Conservation (phyloP, 2,888 invertebrate species). For the Omphaloscelis lunosa region DNA sequence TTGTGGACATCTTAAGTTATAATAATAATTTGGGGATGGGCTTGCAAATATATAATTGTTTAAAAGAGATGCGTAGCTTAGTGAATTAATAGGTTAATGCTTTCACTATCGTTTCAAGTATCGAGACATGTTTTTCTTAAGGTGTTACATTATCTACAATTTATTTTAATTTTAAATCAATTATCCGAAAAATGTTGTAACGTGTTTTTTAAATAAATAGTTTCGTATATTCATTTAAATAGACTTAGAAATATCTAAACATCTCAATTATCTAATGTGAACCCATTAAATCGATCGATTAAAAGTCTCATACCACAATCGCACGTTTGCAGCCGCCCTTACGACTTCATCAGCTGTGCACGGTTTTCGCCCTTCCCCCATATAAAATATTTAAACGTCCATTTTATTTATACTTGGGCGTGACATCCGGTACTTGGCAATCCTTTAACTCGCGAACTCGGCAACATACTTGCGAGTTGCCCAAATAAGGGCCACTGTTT, state of each 20-base stretch:
- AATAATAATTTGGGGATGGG: conserved; percentile 7
- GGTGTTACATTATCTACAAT: neutral
- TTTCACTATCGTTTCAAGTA: neutral
- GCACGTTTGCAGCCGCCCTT: conserved; percentile 41
- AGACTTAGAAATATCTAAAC: neutral
- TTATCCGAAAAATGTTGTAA: too few relatives aligned
- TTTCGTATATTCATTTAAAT: neutral
- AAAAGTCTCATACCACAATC: conserved; percentile 10
- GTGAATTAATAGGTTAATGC: too few relatives aligned
- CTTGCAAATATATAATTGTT: conserved; percentile 3
- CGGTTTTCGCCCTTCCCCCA: conserved; percentile 48
- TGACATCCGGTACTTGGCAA: conserved; percentile 46
- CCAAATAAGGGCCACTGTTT: conserved; percentile 69
- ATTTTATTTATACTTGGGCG: conserved; percentile 61
- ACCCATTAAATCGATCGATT: neutral
- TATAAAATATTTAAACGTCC: conserved; percentile 63
- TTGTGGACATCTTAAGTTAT: conserved; percentile 64
- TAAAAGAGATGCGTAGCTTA: neutral
- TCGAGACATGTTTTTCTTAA: neutral
- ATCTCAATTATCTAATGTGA: neutral
- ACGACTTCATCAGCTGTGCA: conserved; percentile 54
- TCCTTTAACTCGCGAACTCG: conserved; percentile 52
- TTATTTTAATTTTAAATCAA: neutral
- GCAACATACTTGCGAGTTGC: conserved; percentile 68
- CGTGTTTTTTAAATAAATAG: too few relatives aligned